Percentiles rank a stretch among this genome's conserved stretches.
These are phyloP conservation scores for Porites cylindrica DNA, from an alignment of 92 coral and sea anemone genomes.

Conservation along the genomic window DNA sequence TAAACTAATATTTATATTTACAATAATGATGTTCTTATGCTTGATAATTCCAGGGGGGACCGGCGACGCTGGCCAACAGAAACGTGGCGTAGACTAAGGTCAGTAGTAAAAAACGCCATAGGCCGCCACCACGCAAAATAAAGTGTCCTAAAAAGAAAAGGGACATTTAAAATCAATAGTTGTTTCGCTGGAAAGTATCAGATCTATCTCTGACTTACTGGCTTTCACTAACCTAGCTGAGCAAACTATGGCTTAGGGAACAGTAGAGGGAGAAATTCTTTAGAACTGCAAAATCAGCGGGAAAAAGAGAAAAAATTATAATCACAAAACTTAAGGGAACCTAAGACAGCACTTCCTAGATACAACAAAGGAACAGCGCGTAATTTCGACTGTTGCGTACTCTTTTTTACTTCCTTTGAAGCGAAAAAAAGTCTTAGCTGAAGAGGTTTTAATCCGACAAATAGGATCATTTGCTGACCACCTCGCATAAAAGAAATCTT, in stretches of 20 bases:
- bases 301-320: no score
- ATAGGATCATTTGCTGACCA: no score
- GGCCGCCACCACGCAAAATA: constrained; percentile 95
- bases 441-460: no score
- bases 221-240: neutral
- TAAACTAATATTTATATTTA: constrained; percentile 27
- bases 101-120: constrained; percentile 93
- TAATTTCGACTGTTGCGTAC: no score
- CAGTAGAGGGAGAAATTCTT: neutral
- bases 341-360: no score
- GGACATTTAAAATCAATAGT: neutral
- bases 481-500: no score
- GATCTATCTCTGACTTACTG: neutral
- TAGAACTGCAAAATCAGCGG: neutral
- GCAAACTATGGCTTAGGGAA: neutral
- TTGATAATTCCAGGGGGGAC: neutral
- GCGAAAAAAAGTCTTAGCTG: no score
- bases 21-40: constrained; percentile 7
- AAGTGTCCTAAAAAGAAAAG: constrained; percentile 76
- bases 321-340: no score
- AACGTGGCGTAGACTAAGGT: neutral
- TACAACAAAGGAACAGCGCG: no score
- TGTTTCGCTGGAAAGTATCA: neutral
- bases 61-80: neutral
- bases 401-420: no score